Conservation (phyloP, 2,888 invertebrate genomes). For the Neoascia interrupta region DNA sequence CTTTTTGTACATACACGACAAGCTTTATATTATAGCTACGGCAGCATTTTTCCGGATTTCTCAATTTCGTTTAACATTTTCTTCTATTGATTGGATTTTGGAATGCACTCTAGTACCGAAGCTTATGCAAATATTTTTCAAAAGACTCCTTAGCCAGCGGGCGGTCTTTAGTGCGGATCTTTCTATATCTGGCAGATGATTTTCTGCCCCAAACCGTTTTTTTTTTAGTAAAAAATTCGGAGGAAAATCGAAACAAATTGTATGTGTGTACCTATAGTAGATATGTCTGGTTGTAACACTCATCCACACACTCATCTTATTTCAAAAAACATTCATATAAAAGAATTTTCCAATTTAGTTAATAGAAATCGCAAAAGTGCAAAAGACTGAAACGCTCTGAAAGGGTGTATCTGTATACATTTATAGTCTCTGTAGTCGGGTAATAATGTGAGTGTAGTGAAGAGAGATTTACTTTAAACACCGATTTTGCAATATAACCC, state of each 20-base stretch:
- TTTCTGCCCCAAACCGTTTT: too few species aligned
- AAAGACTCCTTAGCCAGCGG: neutral
- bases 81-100: conserved; percentile 21
- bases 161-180: too few species aligned
- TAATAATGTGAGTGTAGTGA: neutral
- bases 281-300: conserved; percentile 19
- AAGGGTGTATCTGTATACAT: too few species aligned
- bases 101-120: too few species aligned
- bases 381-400: conserved; percentile 27
- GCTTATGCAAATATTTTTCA: conserved; percentile 12
- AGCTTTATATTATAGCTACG: too few species aligned
- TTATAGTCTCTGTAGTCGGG: too few species aligned
- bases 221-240: too few species aligned
- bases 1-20: too few species aligned
- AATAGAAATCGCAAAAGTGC: conserved; percentile 67
- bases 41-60: conserved; percentile 34
- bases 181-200: too few species aligned
- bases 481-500: conserved; percentile 57
- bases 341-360: conserved; percentile 67
- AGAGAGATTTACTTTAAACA: conserved; percentile 50
- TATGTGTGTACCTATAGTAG: conserved; percentile 33
- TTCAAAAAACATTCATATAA: conserved; percentile 58
- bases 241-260: conserved; percentile 52
- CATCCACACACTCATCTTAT: conserved; percentile 7
- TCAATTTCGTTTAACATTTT: conserved; percentile 3